These are phyloP conservation scores for Vanessa tameamea DNA, from an alignment of 1,140 invertebrate genomes.

Conservation along the genomic window DNA sequence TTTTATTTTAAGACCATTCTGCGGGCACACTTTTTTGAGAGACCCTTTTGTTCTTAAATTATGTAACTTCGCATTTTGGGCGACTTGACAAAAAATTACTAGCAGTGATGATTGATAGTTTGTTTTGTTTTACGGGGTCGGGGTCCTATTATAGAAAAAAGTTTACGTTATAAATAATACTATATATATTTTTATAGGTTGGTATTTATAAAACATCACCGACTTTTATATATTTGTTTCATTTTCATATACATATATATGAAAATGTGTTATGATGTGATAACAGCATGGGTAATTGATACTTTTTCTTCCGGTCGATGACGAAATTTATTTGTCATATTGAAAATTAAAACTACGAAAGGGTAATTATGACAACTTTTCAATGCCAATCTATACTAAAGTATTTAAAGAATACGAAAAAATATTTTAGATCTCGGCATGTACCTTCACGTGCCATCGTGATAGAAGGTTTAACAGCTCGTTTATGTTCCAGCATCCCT, in stretches of 20 bases:
- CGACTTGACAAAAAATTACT: conserved; percentile 51
- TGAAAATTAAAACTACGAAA: too few relatives aligned
- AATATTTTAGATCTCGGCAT: not conserved
- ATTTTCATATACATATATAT: too few relatives aligned
- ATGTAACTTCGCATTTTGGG: conserved; percentile 62
- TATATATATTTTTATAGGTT: not conserved
- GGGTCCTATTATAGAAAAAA: not conserved
- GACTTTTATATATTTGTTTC: too few relatives aligned
- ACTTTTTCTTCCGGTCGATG: too few relatives aligned
- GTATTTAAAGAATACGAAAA: too few relatives aligned
- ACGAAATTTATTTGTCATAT: too few relatives aligned
- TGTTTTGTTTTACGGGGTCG: conserved; percentile 41
- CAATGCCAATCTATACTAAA: too few relatives aligned
- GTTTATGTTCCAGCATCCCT: conserved; percentile 58
- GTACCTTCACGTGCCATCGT: not conserved
- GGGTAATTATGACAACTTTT: too few relatives aligned
- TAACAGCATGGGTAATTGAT: too few relatives aligned
- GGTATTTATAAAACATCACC: too few relatives aligned
- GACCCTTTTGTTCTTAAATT: conserved; percentile 73
- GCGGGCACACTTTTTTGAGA: conserved; percentile 59
- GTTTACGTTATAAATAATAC: not conserved
- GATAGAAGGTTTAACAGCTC: conserved; percentile 45
- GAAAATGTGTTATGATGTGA: too few relatives aligned
- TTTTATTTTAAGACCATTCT: conserved; percentile 65
- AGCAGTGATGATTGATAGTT: conserved; percentile 53